Percentiles rank a stretch among this genome's conserved stretches.
phyloP scores from a whole-genome alignment of 2,888 invertebrate genomes.

The Caenorhabditis japonica region DNA sequence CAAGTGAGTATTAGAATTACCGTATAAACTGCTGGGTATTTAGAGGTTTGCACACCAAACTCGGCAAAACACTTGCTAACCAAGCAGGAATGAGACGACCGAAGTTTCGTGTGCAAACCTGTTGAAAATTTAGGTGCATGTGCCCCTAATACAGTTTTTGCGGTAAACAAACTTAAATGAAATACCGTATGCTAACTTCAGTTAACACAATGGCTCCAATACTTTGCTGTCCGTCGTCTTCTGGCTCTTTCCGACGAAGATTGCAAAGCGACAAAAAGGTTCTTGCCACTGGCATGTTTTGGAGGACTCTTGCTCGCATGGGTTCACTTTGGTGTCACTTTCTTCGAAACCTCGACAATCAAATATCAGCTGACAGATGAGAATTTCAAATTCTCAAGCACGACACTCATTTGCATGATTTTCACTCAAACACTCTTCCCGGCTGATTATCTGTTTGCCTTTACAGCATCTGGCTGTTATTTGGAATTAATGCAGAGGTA shows the following conservation, averaged over 20 bases:
- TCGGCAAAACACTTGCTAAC: too few species aligned
- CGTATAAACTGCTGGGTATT: too few species aligned
- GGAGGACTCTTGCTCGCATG: conserved; percentile 68
- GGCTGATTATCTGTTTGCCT: conserved; percentile 75
- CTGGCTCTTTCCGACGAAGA: conserved; percentile 70
- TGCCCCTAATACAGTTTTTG: too few species aligned
- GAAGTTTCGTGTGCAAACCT: too few species aligned
- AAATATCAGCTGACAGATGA: conserved; percentile 74
- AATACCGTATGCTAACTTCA: conserved; percentile 17
- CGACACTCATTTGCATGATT: conserved; percentile 73
- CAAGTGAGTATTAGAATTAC: conserved; percentile 54
- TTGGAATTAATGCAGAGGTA: conserved; percentile 74
- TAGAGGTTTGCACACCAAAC: too few species aligned
- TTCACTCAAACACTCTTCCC: conserved; percentile 76
- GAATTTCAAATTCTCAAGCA: conserved; percentile 63
- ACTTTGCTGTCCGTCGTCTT: conserved; percentile 67
- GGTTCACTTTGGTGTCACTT: conserved; percentile 74
- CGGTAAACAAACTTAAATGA: not conserved
- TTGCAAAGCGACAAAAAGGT: conserved; percentile 63
- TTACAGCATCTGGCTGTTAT: conserved; percentile 75
- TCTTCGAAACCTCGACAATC: conserved; percentile 71
- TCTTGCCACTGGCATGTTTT: conserved; percentile 68
- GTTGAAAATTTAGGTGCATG: too few species aligned
- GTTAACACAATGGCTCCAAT: conserved; percentile 69
- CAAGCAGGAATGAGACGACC: too few species aligned